A percentile compares a stretch with the other conserved stretches of the same genome.
phyloP scores from a whole-genome alignment of 2,888 invertebrate species.

The Eupithecia vulgata region DNA sequence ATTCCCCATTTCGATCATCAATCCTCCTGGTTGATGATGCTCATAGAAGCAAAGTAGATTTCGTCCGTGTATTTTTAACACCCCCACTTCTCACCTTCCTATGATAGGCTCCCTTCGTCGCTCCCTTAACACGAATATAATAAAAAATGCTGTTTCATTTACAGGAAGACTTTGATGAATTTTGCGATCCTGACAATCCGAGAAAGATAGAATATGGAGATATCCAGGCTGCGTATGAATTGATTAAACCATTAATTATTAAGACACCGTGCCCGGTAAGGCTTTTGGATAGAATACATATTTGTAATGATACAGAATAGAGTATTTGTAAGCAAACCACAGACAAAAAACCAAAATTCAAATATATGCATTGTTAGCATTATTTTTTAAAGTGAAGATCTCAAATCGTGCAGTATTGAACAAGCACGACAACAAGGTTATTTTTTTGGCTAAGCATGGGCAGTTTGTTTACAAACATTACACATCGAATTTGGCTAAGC shows the following conservation, averaged over 20 bases:
- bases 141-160: conserved; percentile 26
- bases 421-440: too few species aligned
- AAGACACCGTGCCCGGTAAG: conserved; percentile 66
- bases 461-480: too few species aligned
- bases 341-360: too few species aligned
- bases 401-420: too few species aligned
- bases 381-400: too few species aligned
- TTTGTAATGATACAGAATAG: background rate
- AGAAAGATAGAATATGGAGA: conserved; percentile 60
- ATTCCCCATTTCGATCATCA: too few species aligned
- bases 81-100: background rate
- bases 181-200: conserved; percentile 73
- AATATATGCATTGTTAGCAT: too few species aligned
- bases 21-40: too few species aligned
- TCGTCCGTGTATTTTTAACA: background rate
- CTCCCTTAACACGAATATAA: background rate
- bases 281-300: background rate
- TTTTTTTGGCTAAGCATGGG: too few species aligned
- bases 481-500: too few species aligned
- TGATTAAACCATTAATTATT: conserved; percentile 52
- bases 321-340: too few species aligned
- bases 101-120: background rate
- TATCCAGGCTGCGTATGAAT: conserved; percentile 57
- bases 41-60: background rate
- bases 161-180: conserved; percentile 75